These are phyloP conservation scores for Hippocampus kuda DNA, from an alignment of 2,797 vertebrate genomes.

Conservation along the genomic window DNA sequence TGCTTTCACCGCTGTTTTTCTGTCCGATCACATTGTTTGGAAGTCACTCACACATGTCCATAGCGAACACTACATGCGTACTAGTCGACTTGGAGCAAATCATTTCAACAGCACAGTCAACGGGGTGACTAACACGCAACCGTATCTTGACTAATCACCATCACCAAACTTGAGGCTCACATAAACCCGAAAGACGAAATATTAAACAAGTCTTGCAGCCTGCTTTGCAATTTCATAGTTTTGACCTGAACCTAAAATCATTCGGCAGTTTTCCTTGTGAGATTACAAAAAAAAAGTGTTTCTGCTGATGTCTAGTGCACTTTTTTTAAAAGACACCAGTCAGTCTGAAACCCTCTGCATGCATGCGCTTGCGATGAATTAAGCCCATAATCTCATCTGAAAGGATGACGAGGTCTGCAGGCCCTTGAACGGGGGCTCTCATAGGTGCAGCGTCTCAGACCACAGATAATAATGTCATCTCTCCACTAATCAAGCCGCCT, in stretches of 20 bases:
- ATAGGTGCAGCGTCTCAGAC: conserved; percentile 48
- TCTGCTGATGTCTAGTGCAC: not conserved
- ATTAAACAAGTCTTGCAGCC: no score
- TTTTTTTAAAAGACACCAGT: not conserved
- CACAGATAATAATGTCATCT: conserved; percentile 47
- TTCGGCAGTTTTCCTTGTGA: not conserved
- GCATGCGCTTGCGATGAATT: not conserved
- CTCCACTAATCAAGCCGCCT: conserved; percentile 50
- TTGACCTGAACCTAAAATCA: not conserved
- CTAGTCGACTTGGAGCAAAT: no score
- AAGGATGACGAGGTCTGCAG: conserved; percentile 42
- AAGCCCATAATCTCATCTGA: conserved; percentile 11
- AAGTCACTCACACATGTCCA: no score
- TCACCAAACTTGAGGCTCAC: not conserved
- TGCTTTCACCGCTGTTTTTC: no score
- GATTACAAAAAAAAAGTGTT: not conserved
- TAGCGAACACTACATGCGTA: no score
- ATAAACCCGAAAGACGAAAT: no score
- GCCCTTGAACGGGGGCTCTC: conserved; percentile 48
- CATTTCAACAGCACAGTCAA: no score
- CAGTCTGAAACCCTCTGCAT: not conserved
- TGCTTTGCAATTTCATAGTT: not conserved
- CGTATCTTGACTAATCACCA: not conserved
- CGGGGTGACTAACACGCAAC: no score
- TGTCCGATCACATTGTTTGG: no score